Conservation (phyloP, 2,888 invertebrate genomes). For the Eledona agricola region DNA sequence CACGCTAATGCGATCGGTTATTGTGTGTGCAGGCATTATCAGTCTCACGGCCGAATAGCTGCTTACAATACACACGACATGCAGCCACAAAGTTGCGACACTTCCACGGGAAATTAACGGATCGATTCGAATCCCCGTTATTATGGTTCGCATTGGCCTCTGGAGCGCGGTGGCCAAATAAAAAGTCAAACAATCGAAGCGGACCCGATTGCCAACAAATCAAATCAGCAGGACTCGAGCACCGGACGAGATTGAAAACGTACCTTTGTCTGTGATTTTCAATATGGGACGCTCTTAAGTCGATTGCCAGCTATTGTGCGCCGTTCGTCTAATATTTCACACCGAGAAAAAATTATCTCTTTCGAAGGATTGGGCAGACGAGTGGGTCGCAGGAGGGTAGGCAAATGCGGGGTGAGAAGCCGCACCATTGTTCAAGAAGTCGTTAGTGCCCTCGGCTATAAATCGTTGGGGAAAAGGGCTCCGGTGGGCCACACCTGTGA, state of each 20-base stretch:
- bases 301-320: conserved; percentile 53
- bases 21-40: conserved; percentile 46
- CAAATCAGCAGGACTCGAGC: conserved; percentile 52
- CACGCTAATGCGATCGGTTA: conserved; percentile 18
- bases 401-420: conserved; percentile 21
- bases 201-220: conserved; percentile 56
- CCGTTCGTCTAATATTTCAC: conserved; percentile 53
- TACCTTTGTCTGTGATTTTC: conserved; percentile 56
- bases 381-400: conserved; percentile 17
- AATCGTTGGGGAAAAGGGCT: conserved; percentile 42
- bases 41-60: conserved; percentile 53
- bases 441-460: conserved; percentile 20
- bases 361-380: conserved; percentile 24
- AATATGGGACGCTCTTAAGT: conserved; percentile 51
- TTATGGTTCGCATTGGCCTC: conserved; percentile 29
- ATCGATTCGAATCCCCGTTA: conserved; percentile 41
- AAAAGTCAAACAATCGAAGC: conserved; percentile 52
- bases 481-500: conserved; percentile 46
- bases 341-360: conserved; percentile 48
- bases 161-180: conserved; percentile 43
- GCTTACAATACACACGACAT: conserved; percentile 49
- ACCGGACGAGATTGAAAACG: conserved; percentile 54
- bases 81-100: conserved; percentile 47
- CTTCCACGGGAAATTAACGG: conserved; percentile 48
- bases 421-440: conserved; percentile 31